Conservation (phyloP, 2,888 invertebrate species). For the Dorcus parallelipipedus region DNA sequence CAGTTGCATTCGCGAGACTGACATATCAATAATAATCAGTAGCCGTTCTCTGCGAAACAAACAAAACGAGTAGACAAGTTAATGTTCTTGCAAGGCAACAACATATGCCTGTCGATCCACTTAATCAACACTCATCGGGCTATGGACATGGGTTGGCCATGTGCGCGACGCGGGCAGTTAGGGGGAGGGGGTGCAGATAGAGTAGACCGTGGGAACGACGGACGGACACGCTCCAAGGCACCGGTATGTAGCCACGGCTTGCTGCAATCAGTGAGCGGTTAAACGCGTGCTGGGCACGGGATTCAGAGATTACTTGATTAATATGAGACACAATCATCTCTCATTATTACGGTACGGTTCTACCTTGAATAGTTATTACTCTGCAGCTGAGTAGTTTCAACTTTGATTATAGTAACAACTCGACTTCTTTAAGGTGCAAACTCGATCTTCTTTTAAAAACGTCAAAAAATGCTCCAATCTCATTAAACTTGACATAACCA, state of each 20-base stretch:
- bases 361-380: not conserved
- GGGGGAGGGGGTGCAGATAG: slow-evolving; percentile 2
- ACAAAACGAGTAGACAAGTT: not conserved
- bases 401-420: not conserved
- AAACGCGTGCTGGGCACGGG: slow-evolving; percentile 9
- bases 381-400: not conserved
- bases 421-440: too few relatives aligned
- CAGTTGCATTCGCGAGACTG: not conserved
- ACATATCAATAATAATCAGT: not conserved
- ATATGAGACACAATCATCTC: slow-evolving; percentile 7
- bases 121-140: slow-evolving; percentile 7
- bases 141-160: not conserved
- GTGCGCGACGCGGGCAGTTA: not conserved
- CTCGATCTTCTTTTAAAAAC: too few relatives aligned
- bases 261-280: slow-evolving; percentile 10
- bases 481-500: too few relatives aligned
- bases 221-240: not conserved
- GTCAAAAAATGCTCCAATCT: too few relatives aligned
- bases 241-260: not conserved
- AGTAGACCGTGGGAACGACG: slow-evolving; percentile 9
- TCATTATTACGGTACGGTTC: not conserved
- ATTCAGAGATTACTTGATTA: slow-evolving; percentile 9
- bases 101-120: not conserved
- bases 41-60: not conserved
- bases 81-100: not conserved